Conservation (phyloP, 64 coral and sea anemone species). For the Dendrophyllia cribrosa region DNA sequence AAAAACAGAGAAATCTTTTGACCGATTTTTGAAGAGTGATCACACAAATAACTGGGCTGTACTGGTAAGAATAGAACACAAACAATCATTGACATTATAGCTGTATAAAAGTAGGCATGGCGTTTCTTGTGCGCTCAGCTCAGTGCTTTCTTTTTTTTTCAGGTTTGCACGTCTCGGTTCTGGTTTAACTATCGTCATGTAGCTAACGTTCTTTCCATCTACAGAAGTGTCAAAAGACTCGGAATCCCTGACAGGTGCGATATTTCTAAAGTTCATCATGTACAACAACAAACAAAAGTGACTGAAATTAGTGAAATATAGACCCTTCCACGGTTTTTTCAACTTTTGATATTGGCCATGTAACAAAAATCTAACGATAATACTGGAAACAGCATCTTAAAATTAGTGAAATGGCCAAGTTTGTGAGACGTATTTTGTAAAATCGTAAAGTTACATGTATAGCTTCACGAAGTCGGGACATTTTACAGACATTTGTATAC, state of each 20-base stretch:
- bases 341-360: no score
- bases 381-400: no score
- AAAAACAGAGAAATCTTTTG: slow-evolving; percentile 41
- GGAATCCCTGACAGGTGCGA: slow-evolving; percentile 96
- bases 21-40: slow-evolving; percentile 79
- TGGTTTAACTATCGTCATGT: slow-evolving; percentile 99
- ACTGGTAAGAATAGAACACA: slow-evolving; percentile 53
- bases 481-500: no score
- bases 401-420: no score
- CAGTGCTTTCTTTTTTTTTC: not conserved
- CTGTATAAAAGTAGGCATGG: not conserved
- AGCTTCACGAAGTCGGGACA: no score
- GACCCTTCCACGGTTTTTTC: no score
- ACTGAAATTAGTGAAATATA: not conserved
- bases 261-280: not conserved
- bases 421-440: no score
- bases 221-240: slow-evolving; percentile 96
- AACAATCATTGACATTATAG: not conserved
- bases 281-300: not conserved
- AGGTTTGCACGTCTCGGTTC: slow-evolving; percentile 98
- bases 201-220: slow-evolving; percentile 96
- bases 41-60: slow-evolving; percentile 99
- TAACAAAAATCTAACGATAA: no score
- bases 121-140: no score
- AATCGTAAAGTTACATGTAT: no score